Evolutionary conservation across 2,888 invertebrate genomes (phyloP), one percentile per base, ranked within the genome.

Genomic region (Antheraea yamamai): DNA sequence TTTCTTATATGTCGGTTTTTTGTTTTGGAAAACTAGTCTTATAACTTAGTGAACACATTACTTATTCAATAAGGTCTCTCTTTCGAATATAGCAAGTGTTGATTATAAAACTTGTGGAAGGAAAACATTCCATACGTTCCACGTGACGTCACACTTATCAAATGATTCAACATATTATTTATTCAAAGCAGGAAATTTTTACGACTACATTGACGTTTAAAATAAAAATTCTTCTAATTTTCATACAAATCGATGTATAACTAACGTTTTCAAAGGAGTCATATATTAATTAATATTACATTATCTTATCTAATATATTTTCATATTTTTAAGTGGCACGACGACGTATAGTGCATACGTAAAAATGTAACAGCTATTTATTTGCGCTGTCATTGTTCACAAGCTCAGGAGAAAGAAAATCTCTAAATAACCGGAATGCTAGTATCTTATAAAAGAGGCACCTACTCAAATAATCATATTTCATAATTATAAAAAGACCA

Each of bases 301-400:
- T 77, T 77, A 81, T 79, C 78, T 79, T 77, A 78, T 80, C 82
- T 77, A 73, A 77, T 73, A 77, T 35, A 75, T 75, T 73, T 74
- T 77, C 75, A 70, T 70, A 79, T 78, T 78, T 73, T 75, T 74
- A 79, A 80, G 1, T 66, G 18, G 26, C 6, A 66, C 16, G 64
- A 30, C 64, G 30, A 66, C 30, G 26, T 66, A 66, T 16, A 64
- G 20, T 10, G 4, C 3, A 30, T 66, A 30, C 30, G 64, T 66
- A 66, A 66, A 66, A 30, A 14, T 30, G 30, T 26, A 26, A 66
- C 26, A 30, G 30, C 64, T 30, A 66, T 10, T 1, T 23, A 47
- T 47, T 47, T 47, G 47, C 10, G 47, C 47, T 47, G 47, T 61
- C 6, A 23, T 61, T 7, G 10, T n/a, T 61, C 61, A 23, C 61